Evolutionary conservation across 2,113 vertebrate genomes (phyloP), one percentile per base, ranked within the genome.

Genomic region (Cololabis saira): DNA sequence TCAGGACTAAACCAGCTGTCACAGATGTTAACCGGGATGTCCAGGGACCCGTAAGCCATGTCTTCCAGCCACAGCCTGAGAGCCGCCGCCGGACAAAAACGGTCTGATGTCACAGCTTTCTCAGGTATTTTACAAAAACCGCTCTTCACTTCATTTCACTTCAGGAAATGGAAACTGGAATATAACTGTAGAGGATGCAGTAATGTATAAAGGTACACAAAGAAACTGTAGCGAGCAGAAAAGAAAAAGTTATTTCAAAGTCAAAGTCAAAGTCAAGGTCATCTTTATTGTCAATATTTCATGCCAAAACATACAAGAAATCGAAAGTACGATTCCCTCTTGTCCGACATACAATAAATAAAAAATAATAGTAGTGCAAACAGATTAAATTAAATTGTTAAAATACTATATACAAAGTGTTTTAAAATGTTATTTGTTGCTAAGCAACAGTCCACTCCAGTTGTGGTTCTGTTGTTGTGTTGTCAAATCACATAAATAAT

Each of bases 1-100:
- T 40, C 44, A 16, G 12, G 61, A 44, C 40, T 53, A 8, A 43
- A 45, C 40, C 50, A 65, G 62, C 50, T 65, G 62, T 45, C 52
- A 21, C 62, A 30, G 50, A 65, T 65, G 41, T 54, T 19, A 43
- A 13, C 41, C 62, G 44, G 30, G 43, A 54, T 33, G 50, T 33
- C 22, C 50, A 65, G 18, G 53, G 41, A 53, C 22, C 30, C 18
- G n/a, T 14, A 45, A 65, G 50, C 50, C 30, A 11, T 18, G 50
- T 44, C 49, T 53, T 18, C n/a, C 21, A 53, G 30, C 22, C 22
- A 19, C 27, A 48, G n/a, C 22, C 37, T 30, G 21, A 30, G n/a
- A 54, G 30, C 5, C 21, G 10, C 10, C 1, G 15, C 44, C 48
- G 13, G 10, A 43, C 14, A 33, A 17, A 42, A 24, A 42, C n/a